These are phyloP conservation scores for Corythoichthys intestinalis DNA, from an alignment of 2,113 vertebrate species.

Conservation along the genomic window DNA sequence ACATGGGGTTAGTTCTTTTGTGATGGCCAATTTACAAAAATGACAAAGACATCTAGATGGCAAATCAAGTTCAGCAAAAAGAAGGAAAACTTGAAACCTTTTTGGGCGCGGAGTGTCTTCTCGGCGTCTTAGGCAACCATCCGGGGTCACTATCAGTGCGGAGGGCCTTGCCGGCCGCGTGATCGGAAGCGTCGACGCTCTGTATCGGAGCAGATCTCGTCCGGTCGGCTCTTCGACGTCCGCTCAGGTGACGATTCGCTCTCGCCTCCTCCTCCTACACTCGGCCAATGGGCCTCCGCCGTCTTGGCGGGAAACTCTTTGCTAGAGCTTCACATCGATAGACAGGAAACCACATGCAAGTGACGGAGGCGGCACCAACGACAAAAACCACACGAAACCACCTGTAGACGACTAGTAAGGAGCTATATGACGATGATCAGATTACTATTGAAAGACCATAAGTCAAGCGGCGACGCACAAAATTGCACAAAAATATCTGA, in stretches of 20 bases:
- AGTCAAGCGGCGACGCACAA: too few relatives aligned
- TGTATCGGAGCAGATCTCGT: neutral
- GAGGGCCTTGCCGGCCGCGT: neutral
- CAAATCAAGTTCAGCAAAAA: too few relatives aligned
- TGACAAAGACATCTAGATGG: too few relatives aligned
- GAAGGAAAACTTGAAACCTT: too few relatives aligned
- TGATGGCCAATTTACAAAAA: too few relatives aligned
- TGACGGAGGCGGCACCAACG: slow-evolving; percentile 2
- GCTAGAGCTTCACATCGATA: slow-evolving; percentile 56
- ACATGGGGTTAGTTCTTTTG: too few relatives aligned
- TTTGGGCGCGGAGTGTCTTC: too few relatives aligned
- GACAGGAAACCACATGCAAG: slow-evolving; percentile 73
- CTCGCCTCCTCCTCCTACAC: neutral
- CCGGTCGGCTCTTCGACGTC: neutral
- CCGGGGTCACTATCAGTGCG: neutral
- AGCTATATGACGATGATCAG: neutral
- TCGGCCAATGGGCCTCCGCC: slow-evolving; percentile 37
- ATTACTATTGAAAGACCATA: neutral
- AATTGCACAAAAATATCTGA: neutral
- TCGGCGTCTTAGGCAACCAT: neutral
- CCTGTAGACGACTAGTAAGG: neutral
- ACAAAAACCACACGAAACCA: neutral
- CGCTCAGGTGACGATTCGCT: slow-evolving; percentile 14
- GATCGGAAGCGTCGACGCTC: too few relatives aligned
- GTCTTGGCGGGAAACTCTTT: slow-evolving; percentile 16